Base-by-base conservation (phyloP, 2,113 vertebrate species). In the Microtus richardsoni region DNA sequence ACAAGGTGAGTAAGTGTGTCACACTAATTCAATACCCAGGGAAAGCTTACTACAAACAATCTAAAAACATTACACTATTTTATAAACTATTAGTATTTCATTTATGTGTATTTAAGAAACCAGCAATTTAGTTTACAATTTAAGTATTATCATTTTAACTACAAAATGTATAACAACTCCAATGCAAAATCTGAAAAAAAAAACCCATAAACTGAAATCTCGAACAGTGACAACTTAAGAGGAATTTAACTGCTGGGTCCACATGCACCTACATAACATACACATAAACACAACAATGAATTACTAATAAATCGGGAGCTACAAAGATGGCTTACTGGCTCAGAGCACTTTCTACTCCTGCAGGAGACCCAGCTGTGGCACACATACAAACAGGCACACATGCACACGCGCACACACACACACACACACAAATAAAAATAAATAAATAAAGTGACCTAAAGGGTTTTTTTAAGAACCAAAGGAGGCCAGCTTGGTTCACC, bases 161-260 rank as follows among this genome's bases (percentile, higher is more conserved):
- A 89, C 21, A 62, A 52, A 49, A 75, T 91, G 74, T 62, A n/a
- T 71, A 95, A 95, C 60, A 93, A 86, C 64, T 91, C 82, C 91
- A 58, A 82, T 70, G 95, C n/a, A 95, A 93, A 95, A 82, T 95
- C 66, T 82, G 41, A 28, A 28, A 24, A 39, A n/a, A 49, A 82
- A 95, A 21, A 16, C 71, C n/a, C 12, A 91, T 58, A n/a, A 83
- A 66, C n/a, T 93, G 28, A 96, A 83, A 79, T 91, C 75, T 88
- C 84, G 74, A 88, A 86, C 66, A 64, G 19, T 13, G 88, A 44
- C 41, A 87, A 89, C 52, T 66, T 86, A 70, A 64, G 52, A 77
- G 89, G 66, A 89, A 73, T 47, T 74, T 83, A 87, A 75, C 30
- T 79, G 11, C 78, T 64, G 73, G 26, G 28, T 84, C 75, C 36